Percentiles rank a stretch among this genome's conserved stretches.
These are phyloP conservation scores for Bombus vancouverensis DNA, from an alignment of 1,140 invertebrate genomes.

Conservation along the genomic window DNA sequence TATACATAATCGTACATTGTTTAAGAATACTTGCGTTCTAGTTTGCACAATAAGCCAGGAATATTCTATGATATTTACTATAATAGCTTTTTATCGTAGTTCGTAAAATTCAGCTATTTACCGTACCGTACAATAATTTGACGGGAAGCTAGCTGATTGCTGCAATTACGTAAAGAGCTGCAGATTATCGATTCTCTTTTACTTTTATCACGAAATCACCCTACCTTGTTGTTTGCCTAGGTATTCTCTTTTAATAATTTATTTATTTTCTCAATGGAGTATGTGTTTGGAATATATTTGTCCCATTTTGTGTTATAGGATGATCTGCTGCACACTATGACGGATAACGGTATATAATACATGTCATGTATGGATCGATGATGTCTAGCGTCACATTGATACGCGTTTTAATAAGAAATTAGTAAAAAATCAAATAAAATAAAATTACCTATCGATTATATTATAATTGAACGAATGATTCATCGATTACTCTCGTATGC, in stretches of 20 bases:
- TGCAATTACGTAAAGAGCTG: background rate
- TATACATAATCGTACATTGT: background rate
- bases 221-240: background rate
- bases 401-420: background rate
- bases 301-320: slow-evolving; percentile 32
- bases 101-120: background rate
- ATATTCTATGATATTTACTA: background rate
- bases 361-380: slow-evolving; percentile 56
- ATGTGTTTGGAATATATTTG: background rate
- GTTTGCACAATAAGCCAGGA: background rate
- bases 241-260: background rate
- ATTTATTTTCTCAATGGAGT: background rate
- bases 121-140: no score
- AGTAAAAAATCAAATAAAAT: no score
- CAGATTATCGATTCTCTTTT: background rate
- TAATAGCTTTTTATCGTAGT: background rate
- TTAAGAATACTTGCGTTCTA: background rate
- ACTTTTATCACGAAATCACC: background rate
- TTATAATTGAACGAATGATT: background rate
- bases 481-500: background rate
- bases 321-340: slow-evolving; percentile 60
- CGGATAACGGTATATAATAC: slow-evolving; percentile 71
- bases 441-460: no score
- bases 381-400: background rate
- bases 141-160: no score